These are phyloP conservation scores for Alces alces DNA, from an alignment of 2,113 vertebrate genomes.

Conservation along the genomic window DNA sequence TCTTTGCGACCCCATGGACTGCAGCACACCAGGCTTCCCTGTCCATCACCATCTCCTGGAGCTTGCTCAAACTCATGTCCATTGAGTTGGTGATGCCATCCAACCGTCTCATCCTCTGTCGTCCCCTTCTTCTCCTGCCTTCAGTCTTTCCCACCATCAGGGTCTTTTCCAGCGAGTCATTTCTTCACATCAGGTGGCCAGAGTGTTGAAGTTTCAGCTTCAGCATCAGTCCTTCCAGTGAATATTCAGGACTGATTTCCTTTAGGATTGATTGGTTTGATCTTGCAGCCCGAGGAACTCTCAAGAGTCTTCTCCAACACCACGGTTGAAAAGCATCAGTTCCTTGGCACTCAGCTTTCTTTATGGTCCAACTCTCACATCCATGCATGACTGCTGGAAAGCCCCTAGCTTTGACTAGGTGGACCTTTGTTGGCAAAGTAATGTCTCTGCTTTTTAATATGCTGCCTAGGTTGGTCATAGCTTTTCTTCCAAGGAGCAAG, in stretches of 20 bases:
- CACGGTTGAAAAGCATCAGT: neutral
- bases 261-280: neutral
- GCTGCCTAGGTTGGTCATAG: neutral
- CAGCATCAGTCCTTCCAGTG: neutral
- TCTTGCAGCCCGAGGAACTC: neutral
- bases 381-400: neutral
- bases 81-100: neutral
- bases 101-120: neutral
- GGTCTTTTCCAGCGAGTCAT: neutral
- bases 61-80: neutral
- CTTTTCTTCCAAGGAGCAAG: neutral
- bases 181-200: too few relatives aligned
- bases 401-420: neutral
- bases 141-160: neutral
- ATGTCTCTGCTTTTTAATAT: neutral
- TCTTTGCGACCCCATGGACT: too few relatives aligned
- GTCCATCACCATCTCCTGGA: too few relatives aligned
- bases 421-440: neutral
- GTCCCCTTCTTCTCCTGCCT: neutral
- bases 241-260: neutral
- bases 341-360: neutral
- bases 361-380: neutral
- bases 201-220: neutral
- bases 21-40: too few relatives aligned
- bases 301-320: neutral